A percentile compares a stretch with the other conserved stretches of the same genome.
phyloP scores from a whole-genome alignment of 2,888 invertebrate species.

The Galerucella nymphaeae region DNA sequence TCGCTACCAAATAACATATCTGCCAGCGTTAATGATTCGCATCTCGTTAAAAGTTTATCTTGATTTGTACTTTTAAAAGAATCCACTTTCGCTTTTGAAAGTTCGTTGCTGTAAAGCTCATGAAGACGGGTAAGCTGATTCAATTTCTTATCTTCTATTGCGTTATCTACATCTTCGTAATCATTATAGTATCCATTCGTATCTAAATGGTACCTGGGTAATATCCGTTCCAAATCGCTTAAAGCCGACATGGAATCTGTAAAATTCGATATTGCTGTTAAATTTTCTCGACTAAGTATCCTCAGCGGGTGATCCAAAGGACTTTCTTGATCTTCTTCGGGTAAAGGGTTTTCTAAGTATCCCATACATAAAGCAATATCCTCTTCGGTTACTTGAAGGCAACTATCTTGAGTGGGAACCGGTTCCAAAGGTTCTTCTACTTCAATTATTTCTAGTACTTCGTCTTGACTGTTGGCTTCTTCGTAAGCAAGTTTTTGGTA shows the following conservation, averaged over 20 bases:
- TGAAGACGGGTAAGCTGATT: constrained; percentile 85
- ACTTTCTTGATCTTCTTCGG: constrained; percentile 78
- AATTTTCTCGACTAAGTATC: constrained; percentile 90
- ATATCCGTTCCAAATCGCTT: constrained; percentile 75
- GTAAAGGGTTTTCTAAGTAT: constrained; percentile 74
- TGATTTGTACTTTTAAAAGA: constrained; percentile 63
- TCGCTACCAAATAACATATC: constrained; percentile 73
- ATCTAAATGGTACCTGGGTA: constrained; percentile 71
- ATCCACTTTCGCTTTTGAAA: constrained; percentile 79
- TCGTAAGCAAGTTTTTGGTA: constrained; percentile 68
- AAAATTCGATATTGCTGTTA: constrained; percentile 91
- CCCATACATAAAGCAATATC: constrained; percentile 91
- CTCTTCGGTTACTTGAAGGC: constrained; percentile 92
- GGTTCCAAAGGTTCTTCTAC: constrained; percentile 82
- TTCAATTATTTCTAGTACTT: constrained; percentile 83
- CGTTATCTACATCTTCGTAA: constrained; percentile 65
- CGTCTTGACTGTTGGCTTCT: constrained; percentile 68
- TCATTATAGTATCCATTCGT: constrained; percentile 71
- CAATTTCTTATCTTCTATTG: constrained; percentile 70
- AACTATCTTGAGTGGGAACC: constrained; percentile 87
- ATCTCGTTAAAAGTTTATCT: constrained; percentile 68
- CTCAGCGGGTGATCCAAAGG: constrained; percentile 85
- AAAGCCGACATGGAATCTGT: constrained; percentile 78
- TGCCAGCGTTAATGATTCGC: constrained; percentile 77
- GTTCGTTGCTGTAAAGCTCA: constrained; percentile 82